Evolutionary conservation across 2,888 invertebrate species (phyloP), one percentile per base, ranked within the genome.

Genomic region (Mellilla xanthometata): DNA sequence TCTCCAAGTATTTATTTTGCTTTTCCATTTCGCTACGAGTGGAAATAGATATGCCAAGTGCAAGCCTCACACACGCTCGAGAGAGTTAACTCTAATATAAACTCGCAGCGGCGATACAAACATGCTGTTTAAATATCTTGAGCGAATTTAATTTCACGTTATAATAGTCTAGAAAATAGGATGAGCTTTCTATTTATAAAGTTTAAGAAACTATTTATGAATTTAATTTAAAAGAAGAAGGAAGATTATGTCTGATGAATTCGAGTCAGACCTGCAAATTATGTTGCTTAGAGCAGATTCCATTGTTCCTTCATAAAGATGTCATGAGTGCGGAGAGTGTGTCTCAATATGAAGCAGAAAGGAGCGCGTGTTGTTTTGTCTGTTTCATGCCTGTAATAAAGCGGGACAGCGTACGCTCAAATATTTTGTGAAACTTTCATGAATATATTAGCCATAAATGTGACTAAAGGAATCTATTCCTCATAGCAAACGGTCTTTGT

Each of bases 381-480:
- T 72, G 65, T 69, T 65, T 62, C 62, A 63, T 60, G 56, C 65
- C 68, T 72, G 71, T 76, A 78, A 79, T 78, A 80, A 77, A 79
- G 69, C 75, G 72, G 68, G 69, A 68, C 63, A 68, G 72, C 75
- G 72, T 74, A 66, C 69, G 72, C 73, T 76, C 74, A 70, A 81
- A 86, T 83, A 81, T 84, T 86, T 84, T 81, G 79, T 77, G 79
- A 80, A 84, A 84, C 73, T 84, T 88, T 83, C 87, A 90, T 89
- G 89, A 90, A 90, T 90, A 89, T 87, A 87, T 90, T 89, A 90
- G 86, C 87, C 78, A 87, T 88, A 88, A 89, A 87, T 84, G 84
- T 84, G 86, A 84, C 80, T 86, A 82, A 84, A 81, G 78, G 75
- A 85, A 86, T 83, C 80, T 84, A 87, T 84, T 81, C 76, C 73